Conservation (phyloP, 2,113 vertebrate species). For the Neogale vison region DNA sequence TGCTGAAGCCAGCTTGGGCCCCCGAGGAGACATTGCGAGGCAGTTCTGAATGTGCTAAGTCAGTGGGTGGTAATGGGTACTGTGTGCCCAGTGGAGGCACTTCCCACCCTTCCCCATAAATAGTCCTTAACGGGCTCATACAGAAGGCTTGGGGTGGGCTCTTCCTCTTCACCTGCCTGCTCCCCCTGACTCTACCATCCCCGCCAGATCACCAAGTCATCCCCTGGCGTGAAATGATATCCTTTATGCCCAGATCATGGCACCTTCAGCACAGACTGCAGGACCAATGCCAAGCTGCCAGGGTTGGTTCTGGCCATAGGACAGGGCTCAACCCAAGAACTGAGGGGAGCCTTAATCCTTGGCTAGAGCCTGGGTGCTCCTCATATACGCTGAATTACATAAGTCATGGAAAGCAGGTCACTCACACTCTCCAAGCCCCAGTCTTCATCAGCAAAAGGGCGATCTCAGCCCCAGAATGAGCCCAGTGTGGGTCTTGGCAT, state of each 20-base stretch:
- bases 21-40: conserved; percentile 8
- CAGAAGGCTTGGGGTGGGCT: not conserved
- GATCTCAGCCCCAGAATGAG: not conserved
- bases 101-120: not conserved
- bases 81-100: conserved; percentile 16
- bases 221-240: not conserved
- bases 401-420: not conserved
- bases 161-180: not conserved
- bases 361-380: not conserved
- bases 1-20: conserved; percentile 27
- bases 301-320: not conserved
- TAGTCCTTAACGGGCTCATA: not conserved
- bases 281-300: not conserved
- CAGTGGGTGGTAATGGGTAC: conserved; percentile 67
- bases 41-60: conserved; percentile 67
- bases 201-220: not conserved
- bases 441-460: not conserved
- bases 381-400: not conserved
- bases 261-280: not conserved
- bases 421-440: not conserved
- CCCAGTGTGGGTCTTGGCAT: not conserved
- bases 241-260: not conserved
- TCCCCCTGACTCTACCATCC: not conserved
- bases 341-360: not conserved
- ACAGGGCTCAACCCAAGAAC: not conserved